phyloP scores from a whole-genome alignment of 2,888 invertebrate species.

The Tribolium freemani region DNA sequence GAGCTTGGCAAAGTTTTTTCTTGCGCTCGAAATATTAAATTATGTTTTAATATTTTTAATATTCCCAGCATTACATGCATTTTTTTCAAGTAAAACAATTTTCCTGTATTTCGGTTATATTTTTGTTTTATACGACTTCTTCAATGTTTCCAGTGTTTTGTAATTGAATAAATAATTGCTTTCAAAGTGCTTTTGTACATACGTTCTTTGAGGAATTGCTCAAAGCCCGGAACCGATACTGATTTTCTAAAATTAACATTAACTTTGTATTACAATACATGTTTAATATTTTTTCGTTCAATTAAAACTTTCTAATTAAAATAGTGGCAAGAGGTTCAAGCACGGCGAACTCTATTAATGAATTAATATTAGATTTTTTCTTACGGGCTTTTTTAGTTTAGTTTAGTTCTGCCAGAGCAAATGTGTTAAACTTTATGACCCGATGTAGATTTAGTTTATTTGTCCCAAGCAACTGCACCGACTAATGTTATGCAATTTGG shows the following conservation, averaged over 20 bases:
- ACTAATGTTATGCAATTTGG: constrained; percentile 18
- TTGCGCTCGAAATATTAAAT: neutral
- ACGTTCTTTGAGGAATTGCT: neutral
- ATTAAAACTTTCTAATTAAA: neutral
- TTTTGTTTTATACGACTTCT: neutral
- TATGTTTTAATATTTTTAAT: neutral
- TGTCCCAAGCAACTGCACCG: constrained; percentile 11
- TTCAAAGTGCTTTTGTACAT: neutral
- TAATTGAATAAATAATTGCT: neutral
- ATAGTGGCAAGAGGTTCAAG: neutral
- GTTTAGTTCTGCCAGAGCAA: neutral
- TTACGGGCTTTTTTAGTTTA: neutral
- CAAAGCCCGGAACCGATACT: neutral
- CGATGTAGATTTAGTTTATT: constrained; percentile 10
- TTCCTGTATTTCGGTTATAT: neutral
- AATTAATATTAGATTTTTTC: neutral
- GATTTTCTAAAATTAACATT: neutral
- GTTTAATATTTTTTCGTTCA: neutral
- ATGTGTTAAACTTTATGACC: neutral
- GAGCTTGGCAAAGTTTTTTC: neutral
- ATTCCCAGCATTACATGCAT: neutral
- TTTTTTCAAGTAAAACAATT: neutral
- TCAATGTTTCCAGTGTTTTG: neutral
- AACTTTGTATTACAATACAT: neutral
- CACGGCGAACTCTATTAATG: neutral